These are phyloP conservation scores for Lithophane socia DNA, from an alignment of 2,888 invertebrate species.

Conservation along the genomic window DNA sequence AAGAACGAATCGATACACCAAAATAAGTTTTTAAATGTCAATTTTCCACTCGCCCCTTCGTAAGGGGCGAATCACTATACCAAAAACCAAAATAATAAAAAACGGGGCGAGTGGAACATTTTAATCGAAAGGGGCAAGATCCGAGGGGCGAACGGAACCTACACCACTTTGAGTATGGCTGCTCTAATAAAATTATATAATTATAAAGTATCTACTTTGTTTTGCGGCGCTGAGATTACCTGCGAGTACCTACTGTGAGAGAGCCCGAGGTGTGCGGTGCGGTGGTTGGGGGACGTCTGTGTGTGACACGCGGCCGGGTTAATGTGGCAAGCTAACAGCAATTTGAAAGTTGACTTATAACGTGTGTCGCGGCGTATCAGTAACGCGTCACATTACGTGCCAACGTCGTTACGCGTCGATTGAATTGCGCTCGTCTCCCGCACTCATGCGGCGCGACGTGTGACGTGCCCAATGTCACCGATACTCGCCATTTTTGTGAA, in stretches of 20 bases:
- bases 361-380: constrained; percentile 15
- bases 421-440: not conserved
- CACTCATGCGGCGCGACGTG: not conserved
- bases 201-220: constrained; percentile 34
- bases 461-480: constrained; percentile 13
- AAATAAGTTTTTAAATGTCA: no score
- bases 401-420: not conserved
- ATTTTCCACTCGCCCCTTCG: no score
- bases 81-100: no score
- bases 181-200: constrained; percentile 36
- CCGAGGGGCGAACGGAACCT: no score
- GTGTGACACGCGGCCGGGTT: constrained; percentile 26
- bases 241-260: constrained; percentile 12
- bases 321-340: constrained; percentile 29
- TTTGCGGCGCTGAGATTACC: constrained; percentile 37
- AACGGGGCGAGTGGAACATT: no score
- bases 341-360: constrained; percentile 15
- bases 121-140: no score
- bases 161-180: no score
- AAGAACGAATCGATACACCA: no score
- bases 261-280: not conserved
- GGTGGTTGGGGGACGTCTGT: not conserved
- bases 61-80: no score
- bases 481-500: constrained; percentile 9
- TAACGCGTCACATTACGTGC: not conserved